Evolutionary conservation across 2,113 vertebrate species (phyloP), one percentile per base, ranked within the genome.

Genomic region (Hemibagrus wyckioides): DNA sequence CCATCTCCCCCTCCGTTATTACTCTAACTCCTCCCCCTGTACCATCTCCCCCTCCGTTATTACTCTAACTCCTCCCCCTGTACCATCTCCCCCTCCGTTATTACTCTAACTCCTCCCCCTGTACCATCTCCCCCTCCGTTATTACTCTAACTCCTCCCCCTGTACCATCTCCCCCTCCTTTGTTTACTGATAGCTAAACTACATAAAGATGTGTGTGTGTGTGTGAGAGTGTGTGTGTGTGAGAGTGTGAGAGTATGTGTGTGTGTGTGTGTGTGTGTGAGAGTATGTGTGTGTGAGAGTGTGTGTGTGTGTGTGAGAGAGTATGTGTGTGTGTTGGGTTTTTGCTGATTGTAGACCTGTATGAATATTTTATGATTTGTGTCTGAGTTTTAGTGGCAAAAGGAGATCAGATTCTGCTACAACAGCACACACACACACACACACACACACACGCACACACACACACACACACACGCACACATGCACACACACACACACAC

Each of bases 351-450:
- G 92, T 93, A 92, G 91, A 93, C 90, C 91, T 87, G 88, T 94
- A 94, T 95, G 94, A 95, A 95, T 95, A 95, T 95, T 95, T 94
- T 91, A 95, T 95, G 94, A 88, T 92, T 92, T 94, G 94, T 93
- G 93, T 95, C 94, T 92, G 93, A 93, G 94, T 94, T 94, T 94
- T 94, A 91, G 94, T 88, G 85, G 87, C 89, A 86, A 59, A 87
- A 85, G 87, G 84, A 94, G 94, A 95, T 95, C 95, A 94, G 92
- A 95, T 95, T 95, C 91, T 95, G 94, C 95, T 92, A 90, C 93
- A 94, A 93, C 94, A 94, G 94, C 94, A 89, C 92, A 5, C 3
- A 48, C 44, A 48, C 44, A 48, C 44, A 44, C 36, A 19, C 36
- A 21, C 69, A 39, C 33, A 39, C 13, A 36, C 67, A 19, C 67